Evolutionary conservation across 53 echinoderm and acorn worm genomes (phyloP).

Genomic region (Astropecten irregularis): DNA sequence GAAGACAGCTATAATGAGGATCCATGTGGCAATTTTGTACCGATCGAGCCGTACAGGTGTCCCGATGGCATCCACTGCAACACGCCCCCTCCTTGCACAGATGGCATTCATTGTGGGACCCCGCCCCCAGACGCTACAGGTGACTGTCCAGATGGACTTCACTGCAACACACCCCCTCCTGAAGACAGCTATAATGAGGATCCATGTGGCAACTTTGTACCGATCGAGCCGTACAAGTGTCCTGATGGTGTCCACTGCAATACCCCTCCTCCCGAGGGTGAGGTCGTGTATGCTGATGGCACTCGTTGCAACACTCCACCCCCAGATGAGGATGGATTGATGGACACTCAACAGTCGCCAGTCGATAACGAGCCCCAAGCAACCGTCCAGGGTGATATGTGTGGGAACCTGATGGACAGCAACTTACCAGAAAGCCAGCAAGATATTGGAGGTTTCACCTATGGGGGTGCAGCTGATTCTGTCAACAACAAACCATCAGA

Average conservation of each 20-base stretch:
- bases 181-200: conserved; percentile 62
- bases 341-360: conserved; percentile 57
- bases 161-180: conserved; percentile 48
- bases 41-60: conserved; percentile 42
- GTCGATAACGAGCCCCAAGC: conserved; percentile 63
- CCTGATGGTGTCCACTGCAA: conserved; percentile 78
- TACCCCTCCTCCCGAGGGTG: conserved; percentile 86
- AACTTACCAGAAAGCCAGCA: conserved; percentile 82
- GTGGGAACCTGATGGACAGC: conserved; percentile 55
- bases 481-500: conserved; percentile 52
- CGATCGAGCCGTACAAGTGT: conserved; percentile 56
- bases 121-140: conserved; percentile 46
- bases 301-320: conserved; percentile 51
- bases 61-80: conserved; percentile 71
- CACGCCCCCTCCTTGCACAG: conserved; percentile 81
- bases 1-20: conserved; percentile 42
- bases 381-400: conserved; percentile 38
- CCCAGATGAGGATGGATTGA: conserved; percentile 54
- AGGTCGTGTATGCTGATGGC: conserved; percentile 66
- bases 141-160: not conserved
- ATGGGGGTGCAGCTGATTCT: not conserved
- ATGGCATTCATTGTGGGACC: conserved; percentile 74
- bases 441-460: conserved; percentile 48
- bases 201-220: conserved; percentile 43
- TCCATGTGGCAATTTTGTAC: conserved; percentile 42